Base-by-base conservation (phyloP, 1,140 invertebrate species). In the Drosophila malerkotliana region DNA sequence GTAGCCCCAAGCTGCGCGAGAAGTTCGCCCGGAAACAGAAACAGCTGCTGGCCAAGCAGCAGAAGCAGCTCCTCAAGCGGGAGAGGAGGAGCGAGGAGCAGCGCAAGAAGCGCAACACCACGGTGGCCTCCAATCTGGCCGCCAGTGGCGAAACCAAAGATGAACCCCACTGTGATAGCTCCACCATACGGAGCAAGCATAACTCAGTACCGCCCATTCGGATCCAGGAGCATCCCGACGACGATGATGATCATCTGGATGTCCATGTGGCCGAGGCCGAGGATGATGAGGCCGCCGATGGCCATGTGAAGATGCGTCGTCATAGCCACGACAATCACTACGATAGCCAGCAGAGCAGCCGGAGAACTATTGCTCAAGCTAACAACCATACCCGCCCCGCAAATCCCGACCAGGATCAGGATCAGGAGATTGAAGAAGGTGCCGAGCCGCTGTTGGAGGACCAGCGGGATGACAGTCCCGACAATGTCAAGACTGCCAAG, bases 1-100 rank as follows among this genome's bases (percentile, higher is more conserved):
- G 91, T 4, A 92, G 91, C 55, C 91, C 91, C 4, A 90, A 92
- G 64, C 58, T 92, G 57, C 68, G 90, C 0, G 91, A 92, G 63
- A 91, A 92, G 68, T 91, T 91, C 15, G 79, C 85, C 1, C 67
- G 89, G 5, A 92, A 92, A 48, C 85, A 92, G 62, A 82, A 89
- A 24, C 88, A 90, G 28, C 82, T 79, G 0, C 72, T 69, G 60
- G 67, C 77, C 59, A 89, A 84, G 32, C 77, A 91, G 47, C 76
- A 85, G 41, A 82, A 82, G 68, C 78, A 74, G 28, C 18, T 79
- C 55, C 49, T 72, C 28, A 91, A 90, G 48, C 57, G 77, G 5
- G 85, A 90, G 67, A 21, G 69, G 14, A 85, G 88, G 52, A 66
- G 77, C 18, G 85, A 90, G 75, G 79, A 88, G 69, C 77, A 91